Percentiles rank a stretch among this genome's conserved stretches.
Conservation (phyloP, 2,888 invertebrate genomes). For the Agrochola lota region DNA sequence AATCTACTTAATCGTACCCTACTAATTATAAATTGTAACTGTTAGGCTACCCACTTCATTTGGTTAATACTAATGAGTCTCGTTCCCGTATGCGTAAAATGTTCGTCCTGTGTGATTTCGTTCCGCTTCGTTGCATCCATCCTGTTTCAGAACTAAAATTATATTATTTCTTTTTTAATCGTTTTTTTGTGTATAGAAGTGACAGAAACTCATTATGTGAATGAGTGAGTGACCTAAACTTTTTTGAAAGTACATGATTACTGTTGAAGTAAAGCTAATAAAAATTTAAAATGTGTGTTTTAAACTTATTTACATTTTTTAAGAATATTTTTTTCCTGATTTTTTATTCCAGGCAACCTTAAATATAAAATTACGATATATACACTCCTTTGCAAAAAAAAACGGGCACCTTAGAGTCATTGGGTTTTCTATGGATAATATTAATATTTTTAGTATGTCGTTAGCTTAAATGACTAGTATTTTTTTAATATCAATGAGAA, state of each 20-base stretch:
- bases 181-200: background rate
- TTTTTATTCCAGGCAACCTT: background rate
- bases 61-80: constrained; percentile 26
- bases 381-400: no score
- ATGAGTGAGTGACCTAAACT: background rate
- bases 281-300: background rate
- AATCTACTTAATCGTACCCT: constrained; percentile 1
- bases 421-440: no score
- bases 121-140: background rate
- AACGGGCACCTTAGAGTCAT: no score
- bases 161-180: background rate
- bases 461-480: no score
- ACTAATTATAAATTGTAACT: constrained; percentile 22
- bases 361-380: background rate
- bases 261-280: background rate
- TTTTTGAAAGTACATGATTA: background rate
- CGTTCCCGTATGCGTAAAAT: constrained; percentile 15
- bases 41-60: constrained; percentile 19
- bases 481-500: no score
- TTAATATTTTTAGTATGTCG: no score
- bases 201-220: background rate
- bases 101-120: background rate
- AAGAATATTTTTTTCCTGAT: no score
- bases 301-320: background rate
- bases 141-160: background rate